Evolutionary conservation across 2,888 invertebrate species (phyloP), one percentile per base, ranked within the genome.

Genomic region (Lasioglossum vierecki): DNA sequence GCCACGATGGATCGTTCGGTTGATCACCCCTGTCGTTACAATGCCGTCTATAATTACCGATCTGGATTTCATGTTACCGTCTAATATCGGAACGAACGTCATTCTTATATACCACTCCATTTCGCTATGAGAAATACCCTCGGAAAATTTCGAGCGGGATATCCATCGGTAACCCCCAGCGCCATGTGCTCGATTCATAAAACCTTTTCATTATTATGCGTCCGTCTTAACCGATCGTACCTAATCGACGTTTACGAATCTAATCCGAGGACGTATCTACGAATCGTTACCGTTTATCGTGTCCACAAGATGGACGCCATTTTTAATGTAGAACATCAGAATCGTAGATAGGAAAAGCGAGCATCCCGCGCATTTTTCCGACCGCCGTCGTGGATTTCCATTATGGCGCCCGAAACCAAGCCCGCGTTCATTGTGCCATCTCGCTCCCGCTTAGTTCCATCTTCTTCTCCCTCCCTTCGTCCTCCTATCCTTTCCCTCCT

Each of bases 301-400:
- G 60, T 68, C 41, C 35, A 53, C 80, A 63, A 66, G 39, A 75
- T 77, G 78, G 90, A 78, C 90, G 92, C 92, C 93, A 92, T 92
- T 92, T 93, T 92, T 81, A 44, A 81, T 46, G 22, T 75, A 18
- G 63, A 74, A 81, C 79, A 83, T 86, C 81, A 76, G 60, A 53
- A 60, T 82, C 73, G 30, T 72, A 75, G 73, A 68, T 76, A 81
- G 83, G 89, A 91, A 91, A 92, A 91, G 80, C 89, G 84, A 76
- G 87, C 91, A 91, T 94, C 93, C 93, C 93, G 94, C 94, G 93
- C 93, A 93, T 94, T 94, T 94, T 94, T 92, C 91, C 91, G 84
- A 88, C 83, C 88, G 82, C 79, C 87, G 86, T 85, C 76, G 76
- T 80, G 80, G 83, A 78, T 90, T 87, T 89, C 90, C 91, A 91